Conservation (phyloP, 1,140 invertebrate species). For the Latrodectus geometricus region DNA sequence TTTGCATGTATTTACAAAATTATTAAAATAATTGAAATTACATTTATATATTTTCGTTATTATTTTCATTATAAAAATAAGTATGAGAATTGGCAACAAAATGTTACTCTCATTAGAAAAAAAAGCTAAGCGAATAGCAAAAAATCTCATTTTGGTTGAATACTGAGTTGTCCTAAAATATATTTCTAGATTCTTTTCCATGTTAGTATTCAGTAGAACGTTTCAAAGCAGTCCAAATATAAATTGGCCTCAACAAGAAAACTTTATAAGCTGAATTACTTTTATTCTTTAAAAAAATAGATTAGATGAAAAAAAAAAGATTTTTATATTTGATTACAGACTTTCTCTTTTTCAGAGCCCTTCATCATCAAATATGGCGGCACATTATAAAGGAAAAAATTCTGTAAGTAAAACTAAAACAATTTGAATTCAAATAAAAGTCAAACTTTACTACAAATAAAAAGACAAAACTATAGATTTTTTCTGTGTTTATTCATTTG, state of each 20-base stretch:
- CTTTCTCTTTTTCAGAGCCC: constrained; percentile 8
- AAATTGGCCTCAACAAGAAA: constrained; percentile 39
- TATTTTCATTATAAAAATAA: no score
- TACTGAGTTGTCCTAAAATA: neutral
- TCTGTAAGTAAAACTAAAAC: no score
- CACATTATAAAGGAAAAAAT: no score
- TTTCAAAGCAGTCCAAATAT: constrained; percentile 3
- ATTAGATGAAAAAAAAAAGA: constrained; percentile 26
- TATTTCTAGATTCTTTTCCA: constrained; percentile 13
- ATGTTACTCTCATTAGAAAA: constrained; percentile 28
- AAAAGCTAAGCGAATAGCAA: neutral
- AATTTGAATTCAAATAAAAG: no score
- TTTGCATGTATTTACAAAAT: no score
- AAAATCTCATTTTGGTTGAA: neutral
- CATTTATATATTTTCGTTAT: no score
- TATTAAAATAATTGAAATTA: no score
- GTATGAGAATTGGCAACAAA: no score
- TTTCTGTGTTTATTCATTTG: no score
- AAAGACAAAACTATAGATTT: no score
- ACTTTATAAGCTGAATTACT: constrained; percentile 13
- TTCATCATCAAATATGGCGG: constrained; percentile 42
- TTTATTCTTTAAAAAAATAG: constrained; percentile 44
- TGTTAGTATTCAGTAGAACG: constrained; percentile 47
- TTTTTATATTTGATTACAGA: constrained; percentile 36
- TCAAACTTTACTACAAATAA: no score